Percentiles rank a stretch among this genome's conserved stretches.
Conservation (phyloP, 2,113 vertebrate genomes). For the Larimichthys polyactis region DNA sequence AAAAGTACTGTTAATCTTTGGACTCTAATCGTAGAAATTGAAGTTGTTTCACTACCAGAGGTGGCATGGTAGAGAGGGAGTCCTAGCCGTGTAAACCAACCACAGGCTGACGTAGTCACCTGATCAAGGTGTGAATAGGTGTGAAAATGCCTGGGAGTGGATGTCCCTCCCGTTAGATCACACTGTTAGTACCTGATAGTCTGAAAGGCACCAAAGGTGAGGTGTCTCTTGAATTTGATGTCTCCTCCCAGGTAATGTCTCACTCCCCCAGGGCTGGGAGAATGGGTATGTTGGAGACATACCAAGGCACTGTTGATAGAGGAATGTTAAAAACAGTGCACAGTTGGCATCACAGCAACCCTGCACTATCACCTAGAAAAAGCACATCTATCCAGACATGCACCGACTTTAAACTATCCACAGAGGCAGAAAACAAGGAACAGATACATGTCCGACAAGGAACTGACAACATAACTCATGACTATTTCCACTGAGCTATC, state of each 20-base stretch:
- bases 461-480: background rate
- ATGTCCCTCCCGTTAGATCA: background rate
- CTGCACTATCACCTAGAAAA: background rate
- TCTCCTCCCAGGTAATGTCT: constrained; percentile 5
- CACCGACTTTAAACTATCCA: background rate
- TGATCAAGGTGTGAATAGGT: constrained; percentile 36
- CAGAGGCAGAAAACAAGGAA: background rate
- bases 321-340: background rate
- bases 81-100: background rate
- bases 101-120: background rate
- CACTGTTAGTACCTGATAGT: constrained; percentile 23
- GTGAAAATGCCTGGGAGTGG: background rate
- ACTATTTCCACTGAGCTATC: background rate
- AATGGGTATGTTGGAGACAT: constrained; percentile 13
- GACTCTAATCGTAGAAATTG: background rate
- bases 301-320: background rate
- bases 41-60: background rate
- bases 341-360: background rate
- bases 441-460: background rate
- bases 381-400: background rate
- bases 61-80: background rate
- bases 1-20: background rate
- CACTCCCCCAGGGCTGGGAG: background rate
- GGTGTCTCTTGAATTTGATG: constrained; percentile 10
- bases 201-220: constrained; percentile 27